Evolutionary conservation across 2,797 vertebrate genomes (phyloP), one percentile per base, ranked within the genome.

Genomic region (Macroramphosus scolopax): DNA sequence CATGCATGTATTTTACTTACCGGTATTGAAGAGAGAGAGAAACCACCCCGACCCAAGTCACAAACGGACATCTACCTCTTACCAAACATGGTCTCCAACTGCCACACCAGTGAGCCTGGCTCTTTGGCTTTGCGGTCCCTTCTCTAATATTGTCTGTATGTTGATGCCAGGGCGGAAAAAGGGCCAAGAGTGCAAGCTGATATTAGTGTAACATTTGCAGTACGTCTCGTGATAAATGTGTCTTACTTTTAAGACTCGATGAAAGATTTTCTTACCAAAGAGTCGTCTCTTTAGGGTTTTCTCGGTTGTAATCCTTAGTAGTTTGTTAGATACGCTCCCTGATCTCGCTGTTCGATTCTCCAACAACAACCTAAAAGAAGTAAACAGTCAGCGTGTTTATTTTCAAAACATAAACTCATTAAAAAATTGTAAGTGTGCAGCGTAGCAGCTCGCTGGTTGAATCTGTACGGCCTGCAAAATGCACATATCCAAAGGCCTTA

Each of bases 401-500:
- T 62, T 53, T 53, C 2, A 26, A 14, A 44, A 29, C 17, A 53
- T 17, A 49, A 56, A 51, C 29, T 65, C 31, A 46, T 59, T 46
- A 48, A 59, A 59, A 53, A 20, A 26, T 2, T 38, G 26, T 14
- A 45, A 34, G 30, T 65, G 59, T 67, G 30, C 40, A 1, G 29
- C n/a, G n/a, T n/a, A 64, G 24, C 2, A 0, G 13, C 43, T 51
- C 2, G 1, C 53, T 40, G 32, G 33, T 31, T 28, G 13, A 8
- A 44, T 29, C 32, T 42, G 17, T 29, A 35, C 31, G 45, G 22
- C n/a, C 56, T 48, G 48, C 13, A 36, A 70, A 53, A 59, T 67
- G 63, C 30, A 32, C 44, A 31, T 34, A 34, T 56, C 44, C 34
- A 33, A 40, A 36, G 51, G 52, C 38, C 24, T 51, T 11, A 51